A percentile compares a stretch with the other conserved stretches of the same genome.
phyloP scores from a whole-genome alignment of 2,888 invertebrate genomes.

The Drosophila meridionalis region DNA sequence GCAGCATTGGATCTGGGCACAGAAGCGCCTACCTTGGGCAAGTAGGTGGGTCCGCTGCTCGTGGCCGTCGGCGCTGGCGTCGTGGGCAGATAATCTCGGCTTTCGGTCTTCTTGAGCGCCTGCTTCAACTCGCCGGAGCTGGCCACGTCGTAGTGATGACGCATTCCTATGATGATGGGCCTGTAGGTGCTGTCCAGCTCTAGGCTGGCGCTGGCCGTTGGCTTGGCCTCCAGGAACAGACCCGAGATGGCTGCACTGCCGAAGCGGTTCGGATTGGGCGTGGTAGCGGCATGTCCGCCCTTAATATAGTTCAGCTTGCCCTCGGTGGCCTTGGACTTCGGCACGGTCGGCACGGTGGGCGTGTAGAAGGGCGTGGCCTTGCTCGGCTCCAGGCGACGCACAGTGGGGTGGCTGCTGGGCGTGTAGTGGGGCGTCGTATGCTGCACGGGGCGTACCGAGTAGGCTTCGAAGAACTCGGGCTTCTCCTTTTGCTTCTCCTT shows the following conservation, averaged over 20 bases:
- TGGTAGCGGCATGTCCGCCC: conserved; percentile 64
- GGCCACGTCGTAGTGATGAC: conserved; percentile 72
- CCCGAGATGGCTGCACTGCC: conserved; percentile 57
- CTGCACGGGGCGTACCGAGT: conserved; percentile 57
- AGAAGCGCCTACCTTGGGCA: conserved; percentile 68
- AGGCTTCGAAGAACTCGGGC: conserved; percentile 61
- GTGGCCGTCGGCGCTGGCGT: conserved; percentile 65
- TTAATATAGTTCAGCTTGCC: conserved; percentile 74
- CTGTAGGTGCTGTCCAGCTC: conserved; percentile 66
- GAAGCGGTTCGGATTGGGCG: conserved; percentile 76
- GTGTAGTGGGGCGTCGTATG: conserved; percentile 72
- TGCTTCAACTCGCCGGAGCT: conserved; percentile 61
- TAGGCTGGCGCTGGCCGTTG: conserved; percentile 55
- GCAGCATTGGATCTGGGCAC: conserved; percentile 58
- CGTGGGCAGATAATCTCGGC: conserved; percentile 64
- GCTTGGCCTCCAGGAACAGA: conserved; percentile 62
- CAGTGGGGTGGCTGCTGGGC: conserved; percentile 82
- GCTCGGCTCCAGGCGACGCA: conserved; percentile 81
- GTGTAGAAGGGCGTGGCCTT: conserved; percentile 84
- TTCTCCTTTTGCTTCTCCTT: conserved; percentile 62
- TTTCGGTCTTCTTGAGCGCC: conserved; percentile 51
- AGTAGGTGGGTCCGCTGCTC: conserved; percentile 82
- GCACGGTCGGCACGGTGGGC: conserved; percentile 83
- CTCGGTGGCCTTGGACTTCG: conserved; percentile 75
- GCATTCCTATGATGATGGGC: conserved; percentile 78